Percentiles rank a stretch among this genome's conserved stretches.
phyloP scores from a whole-genome alignment of 2,797 vertebrate genomes.

The Eulemur coronatus region DNA sequence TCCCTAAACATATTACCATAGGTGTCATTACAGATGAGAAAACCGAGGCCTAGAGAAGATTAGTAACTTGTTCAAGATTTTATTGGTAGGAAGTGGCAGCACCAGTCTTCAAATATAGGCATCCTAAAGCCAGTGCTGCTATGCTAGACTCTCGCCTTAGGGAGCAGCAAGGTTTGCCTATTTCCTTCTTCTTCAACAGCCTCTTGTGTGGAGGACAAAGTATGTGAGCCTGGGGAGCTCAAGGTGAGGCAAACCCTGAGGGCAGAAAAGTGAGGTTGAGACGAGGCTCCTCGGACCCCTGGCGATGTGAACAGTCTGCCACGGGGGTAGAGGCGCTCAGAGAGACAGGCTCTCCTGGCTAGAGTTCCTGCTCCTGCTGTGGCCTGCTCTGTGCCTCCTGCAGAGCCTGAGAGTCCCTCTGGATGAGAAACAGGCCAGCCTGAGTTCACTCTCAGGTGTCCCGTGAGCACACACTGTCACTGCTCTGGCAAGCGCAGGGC shows the following conservation, averaged over 20 bases:
- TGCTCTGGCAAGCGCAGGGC: accelerated
- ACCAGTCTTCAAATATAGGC: background rate
- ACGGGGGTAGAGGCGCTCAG: background rate
- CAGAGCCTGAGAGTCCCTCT: accelerated
- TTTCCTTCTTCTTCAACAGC: background rate
- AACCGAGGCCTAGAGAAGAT: background rate
- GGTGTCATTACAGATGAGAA: background rate
- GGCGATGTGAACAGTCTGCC: accelerated
- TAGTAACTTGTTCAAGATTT: background rate
- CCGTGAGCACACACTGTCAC: no score
- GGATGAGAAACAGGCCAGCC: background rate
- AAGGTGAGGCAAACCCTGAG: background rate
- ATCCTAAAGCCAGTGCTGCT: accelerated
- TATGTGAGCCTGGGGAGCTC: background rate
- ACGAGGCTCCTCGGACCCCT: background rate
- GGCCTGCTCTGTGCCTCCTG: background rate
- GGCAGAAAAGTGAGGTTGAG: background rate
- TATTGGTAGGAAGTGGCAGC: background rate
- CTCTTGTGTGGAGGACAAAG: background rate
- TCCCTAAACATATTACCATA: background rate
- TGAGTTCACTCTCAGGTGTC: background rate
- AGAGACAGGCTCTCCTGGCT: background rate
- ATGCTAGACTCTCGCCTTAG: accelerated
- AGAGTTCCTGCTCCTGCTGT: accelerated
- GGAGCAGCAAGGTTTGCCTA: background rate